phyloP scores from a whole-genome alignment of 2,113 vertebrate genomes.

The Neoarius graeffei region DNA sequence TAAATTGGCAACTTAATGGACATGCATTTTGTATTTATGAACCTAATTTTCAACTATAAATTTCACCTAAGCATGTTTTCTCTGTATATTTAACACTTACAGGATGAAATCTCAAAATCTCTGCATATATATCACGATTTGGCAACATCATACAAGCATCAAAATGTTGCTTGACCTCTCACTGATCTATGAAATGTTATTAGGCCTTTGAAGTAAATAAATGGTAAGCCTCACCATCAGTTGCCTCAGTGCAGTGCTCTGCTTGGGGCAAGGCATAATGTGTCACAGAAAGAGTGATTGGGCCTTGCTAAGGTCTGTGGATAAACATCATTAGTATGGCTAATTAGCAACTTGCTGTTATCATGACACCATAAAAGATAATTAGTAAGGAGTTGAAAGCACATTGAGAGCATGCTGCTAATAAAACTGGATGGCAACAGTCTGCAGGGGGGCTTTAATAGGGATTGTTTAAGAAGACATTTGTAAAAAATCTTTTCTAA shows the following conservation, averaged over 20 bases:
- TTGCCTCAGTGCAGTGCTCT: neutral
- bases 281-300: constrained; percentile 50
- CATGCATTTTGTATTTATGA: neutral
- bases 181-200: constrained; percentile 56
- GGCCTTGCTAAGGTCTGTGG: constrained; percentile 48
- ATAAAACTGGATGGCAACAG: constrained; percentile 17
- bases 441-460: constrained; percentile 2
- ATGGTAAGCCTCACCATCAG: constrained; percentile 13
- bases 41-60: neutral
- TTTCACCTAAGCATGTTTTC: neutral
- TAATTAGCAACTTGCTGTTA: constrained; percentile 65
- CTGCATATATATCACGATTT: neutral
- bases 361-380: constrained; percentile 46
- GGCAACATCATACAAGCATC: neutral
- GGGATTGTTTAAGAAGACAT: neutral
- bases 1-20: too few relatives aligned
- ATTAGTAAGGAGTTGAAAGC: constrained; percentile 56
- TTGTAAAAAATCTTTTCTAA: neutral
- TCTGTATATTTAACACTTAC: neutral
- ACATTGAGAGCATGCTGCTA: constrained; percentile 25
- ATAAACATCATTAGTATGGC: constrained; percentile 59
- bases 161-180: constrained; percentile 54
- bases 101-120: neutral
- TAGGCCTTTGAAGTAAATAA: constrained; percentile 40
- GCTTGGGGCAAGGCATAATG: constrained; percentile 6